These are phyloP conservation scores for Mimachlamys varia DNA, from an alignment of 2,888 invertebrate species.

Conservation along the genomic window DNA sequence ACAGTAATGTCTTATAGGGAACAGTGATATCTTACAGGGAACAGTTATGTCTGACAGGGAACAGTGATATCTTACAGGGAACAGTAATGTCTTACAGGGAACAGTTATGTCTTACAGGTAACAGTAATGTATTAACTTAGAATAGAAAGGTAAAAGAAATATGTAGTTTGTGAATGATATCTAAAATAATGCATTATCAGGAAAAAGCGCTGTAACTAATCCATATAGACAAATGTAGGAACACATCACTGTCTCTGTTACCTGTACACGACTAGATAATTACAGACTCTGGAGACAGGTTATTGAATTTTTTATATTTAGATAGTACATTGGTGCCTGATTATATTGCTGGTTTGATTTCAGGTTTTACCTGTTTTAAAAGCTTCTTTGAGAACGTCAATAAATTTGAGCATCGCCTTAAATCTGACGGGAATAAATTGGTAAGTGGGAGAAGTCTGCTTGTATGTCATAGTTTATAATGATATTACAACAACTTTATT, in stretches of 20 bases:
- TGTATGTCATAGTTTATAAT: constrained; percentile 68
- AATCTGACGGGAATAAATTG: constrained; percentile 68
- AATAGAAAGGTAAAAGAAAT: constrained; percentile 75
- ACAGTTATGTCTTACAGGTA: too few species aligned
- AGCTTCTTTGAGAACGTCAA: constrained; percentile 83
- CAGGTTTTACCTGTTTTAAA: constrained; percentile 82
- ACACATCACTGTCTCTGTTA: too few species aligned
- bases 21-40: not conserved
- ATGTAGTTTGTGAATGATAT: too few species aligned
- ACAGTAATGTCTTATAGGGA: constrained; percentile 68
- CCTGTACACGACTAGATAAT: too few species aligned
- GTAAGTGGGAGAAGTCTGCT: constrained; percentile 52
- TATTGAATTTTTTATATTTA: too few species aligned
- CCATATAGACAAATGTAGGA: too few species aligned
- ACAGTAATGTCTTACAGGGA: not conserved
- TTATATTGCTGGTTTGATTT: constrained; percentile 48
- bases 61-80: constrained; percentile 68
- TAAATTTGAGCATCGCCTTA: constrained; percentile 79
- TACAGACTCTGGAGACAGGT: too few species aligned
- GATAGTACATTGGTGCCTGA: not conserved
- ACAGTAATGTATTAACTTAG: constrained; percentile 79
- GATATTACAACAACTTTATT: too few species aligned
- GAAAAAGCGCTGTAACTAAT: too few species aligned
- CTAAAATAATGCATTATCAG: too few species aligned
- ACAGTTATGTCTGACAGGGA: too few species aligned